phyloP scores from a whole-genome alignment of 2,888 invertebrate species.

The Orgyia antiqua region DNA sequence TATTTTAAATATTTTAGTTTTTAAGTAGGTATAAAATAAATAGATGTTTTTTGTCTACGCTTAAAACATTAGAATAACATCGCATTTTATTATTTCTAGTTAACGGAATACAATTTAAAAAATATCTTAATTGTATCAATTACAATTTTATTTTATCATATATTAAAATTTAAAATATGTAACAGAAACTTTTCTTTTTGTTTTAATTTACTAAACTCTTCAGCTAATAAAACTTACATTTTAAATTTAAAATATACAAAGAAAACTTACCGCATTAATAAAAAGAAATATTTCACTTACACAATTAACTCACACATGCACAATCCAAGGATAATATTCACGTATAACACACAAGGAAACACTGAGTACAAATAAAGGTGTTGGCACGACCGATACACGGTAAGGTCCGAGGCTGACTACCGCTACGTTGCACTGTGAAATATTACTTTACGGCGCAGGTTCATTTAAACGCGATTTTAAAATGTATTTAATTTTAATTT shows the following conservation, averaged over 20 bases:
- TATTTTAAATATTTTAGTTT: too few relatives aligned
- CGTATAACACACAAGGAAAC: conserved; percentile 24
- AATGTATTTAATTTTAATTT: conserved; percentile 21
- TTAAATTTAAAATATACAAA: conserved; percentile 1
- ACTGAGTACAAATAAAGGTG: conserved; percentile 15
- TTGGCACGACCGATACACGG: conserved; percentile 15
- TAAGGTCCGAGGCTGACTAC: conserved; percentile 18
- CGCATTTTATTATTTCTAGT: too few relatives aligned
- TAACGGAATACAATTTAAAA: too few relatives aligned
- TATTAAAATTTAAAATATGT: too few relatives aligned
- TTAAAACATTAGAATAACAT: too few relatives aligned
- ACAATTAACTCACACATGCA: conserved; percentile 16
- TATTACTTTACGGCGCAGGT: conserved; percentile 24
- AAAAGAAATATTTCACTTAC: conserved; percentile 8
- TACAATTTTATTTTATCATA: too few relatives aligned
- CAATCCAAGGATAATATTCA: conserved; percentile 8
- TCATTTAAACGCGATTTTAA: conserved; percentile 10
- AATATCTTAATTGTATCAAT: too few relatives aligned
- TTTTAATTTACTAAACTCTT: too few relatives aligned
- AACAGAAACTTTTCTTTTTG: too few relatives aligned
- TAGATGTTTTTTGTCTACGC: too few relatives aligned
- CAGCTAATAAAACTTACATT: conserved; percentile 1
- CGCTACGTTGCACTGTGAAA: conserved; percentile 25
- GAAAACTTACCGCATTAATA: conserved; percentile 16
- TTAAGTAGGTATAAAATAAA: too few relatives aligned